These are phyloP conservation scores for Cephus rjabovi DNA, from an alignment of 2,888 invertebrate genomes.

Conservation along the genomic window DNA sequence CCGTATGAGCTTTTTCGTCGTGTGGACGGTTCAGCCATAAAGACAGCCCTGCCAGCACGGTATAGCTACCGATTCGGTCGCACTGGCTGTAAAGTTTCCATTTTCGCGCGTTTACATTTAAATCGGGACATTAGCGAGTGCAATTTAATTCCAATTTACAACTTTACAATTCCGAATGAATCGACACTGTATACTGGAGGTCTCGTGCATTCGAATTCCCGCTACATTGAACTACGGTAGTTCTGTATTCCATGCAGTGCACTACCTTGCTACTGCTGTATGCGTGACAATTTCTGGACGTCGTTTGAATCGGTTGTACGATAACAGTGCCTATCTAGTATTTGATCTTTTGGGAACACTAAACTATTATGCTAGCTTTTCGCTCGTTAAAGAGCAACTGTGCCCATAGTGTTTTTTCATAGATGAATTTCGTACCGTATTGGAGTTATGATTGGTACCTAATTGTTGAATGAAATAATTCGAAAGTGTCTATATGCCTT, in stretches of 20 bases:
- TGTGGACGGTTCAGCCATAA: neutral
- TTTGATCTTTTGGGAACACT: neutral
- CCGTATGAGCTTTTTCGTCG: neutral
- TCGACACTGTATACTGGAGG: conserved; percentile 21
- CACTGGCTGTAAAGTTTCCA: conserved; percentile 35
- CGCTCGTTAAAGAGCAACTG: neutral
- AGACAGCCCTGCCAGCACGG: neutral
- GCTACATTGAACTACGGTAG: neutral
- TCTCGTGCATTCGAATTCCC: neutral
- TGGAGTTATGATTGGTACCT: neutral
- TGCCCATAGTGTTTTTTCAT: neutral
- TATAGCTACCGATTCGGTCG: neutral
- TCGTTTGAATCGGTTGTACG: neutral
- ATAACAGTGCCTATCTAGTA: neutral
- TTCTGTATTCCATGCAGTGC: neutral
- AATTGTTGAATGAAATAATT: neutral
- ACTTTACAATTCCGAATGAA: conserved; percentile 40
- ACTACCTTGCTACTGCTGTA: neutral
- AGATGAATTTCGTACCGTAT: neutral
- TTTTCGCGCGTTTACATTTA: conserved; percentile 51
- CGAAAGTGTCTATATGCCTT: neutral
- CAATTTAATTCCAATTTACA: conserved; percentile 54
- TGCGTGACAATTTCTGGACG: neutral
- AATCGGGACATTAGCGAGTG: conserved; percentile 51
- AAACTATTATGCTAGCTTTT: neutral